Evolutionary conservation across 2,113 vertebrate species (phyloP), one percentile per base, ranked within the genome.

Genomic region (Lepus americanus): DNA sequence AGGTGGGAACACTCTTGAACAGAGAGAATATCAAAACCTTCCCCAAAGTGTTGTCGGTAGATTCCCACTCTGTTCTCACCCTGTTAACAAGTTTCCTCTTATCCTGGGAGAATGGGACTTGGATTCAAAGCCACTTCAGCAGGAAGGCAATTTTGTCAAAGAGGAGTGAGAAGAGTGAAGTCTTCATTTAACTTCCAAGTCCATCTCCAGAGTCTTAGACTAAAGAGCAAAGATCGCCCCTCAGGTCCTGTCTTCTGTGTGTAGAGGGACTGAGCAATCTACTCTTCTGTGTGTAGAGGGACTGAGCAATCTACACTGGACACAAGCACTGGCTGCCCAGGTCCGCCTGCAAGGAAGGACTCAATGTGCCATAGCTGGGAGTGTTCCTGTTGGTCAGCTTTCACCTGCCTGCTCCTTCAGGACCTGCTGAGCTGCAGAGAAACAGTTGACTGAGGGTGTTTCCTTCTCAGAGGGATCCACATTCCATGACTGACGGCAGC

Each of bases 321-420:
- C 0, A 1, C 3, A 31, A 27, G 0, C 3, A 44, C 17, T 6
- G 6, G 4, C 4, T 77, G 1, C 4, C 14, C 12, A 33, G 44
- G 19, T 16, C 4, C 10, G 2, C 6, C 14, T 44, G 44, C 10
- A n/a, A 63, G 59, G 19, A 22, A 19, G 3, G 14, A 20, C 22
- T 44, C 33, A 2, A 39, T 17, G 3, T 4, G 25, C 29, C 36
- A 23, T 0, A 0, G 5, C 16, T 69, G 19, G 19, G 12, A 74
- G 3, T 39, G 16, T 17, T 10, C 23, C n/a, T 12, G 8, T 6
- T 4, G 9, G 23, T 51, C 5, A 9, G 22, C 61, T 9, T 72
- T 69, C 33, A 10, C 22, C 0, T 49, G 8, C 59, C 11, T 44
- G 17, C 3, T 5, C 3, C 31, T 79, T 80, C 19, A 67, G 33